Base-by-base conservation (phyloP, 2,888 invertebrate species). In the Bombyx huttoni region DNA sequence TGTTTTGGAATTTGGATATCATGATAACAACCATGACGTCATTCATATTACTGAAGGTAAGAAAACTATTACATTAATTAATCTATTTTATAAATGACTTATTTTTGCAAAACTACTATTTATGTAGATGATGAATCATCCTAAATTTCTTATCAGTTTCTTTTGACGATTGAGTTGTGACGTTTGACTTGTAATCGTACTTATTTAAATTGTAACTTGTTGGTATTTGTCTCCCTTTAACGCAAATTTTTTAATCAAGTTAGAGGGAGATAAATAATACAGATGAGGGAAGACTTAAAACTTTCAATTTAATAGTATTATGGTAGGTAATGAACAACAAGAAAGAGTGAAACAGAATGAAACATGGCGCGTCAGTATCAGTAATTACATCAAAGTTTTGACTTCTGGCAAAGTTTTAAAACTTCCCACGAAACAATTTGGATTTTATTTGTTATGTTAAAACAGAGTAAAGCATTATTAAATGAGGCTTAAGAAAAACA, bases 11-110 rank as follows among this genome's bases (percentile, higher is more conserved):
- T 76, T 83, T 81, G 78, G 78, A 85, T 83, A 88, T 76, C 78
- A 88, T 89, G 88, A 87, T 85, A 84, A 88, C 89, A 84, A 88
- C 80, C 78, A 89, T 89, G 89, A 87, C 89, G 87, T 89, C 89
- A 84, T 89, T 88, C 74, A 89, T 89, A 73, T 73, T 89, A 55
- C 78, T 89, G 57, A 88, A 89, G 87, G 89, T 89, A 78, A 81
- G 82, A 62, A 65, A 53, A 48, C 57, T 51, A 35, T 48, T 54
- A 57, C 52, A 49, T 53, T 49, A 53, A 52, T 54, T 52, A 50
- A 47, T 49, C 35, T 49, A 46, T 50, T 10, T 40, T 8, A 48
- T n/a, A 34, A 40, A 45, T 50, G 33, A 33, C 45, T 46, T 47
- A 47, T 47, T 52, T 48, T n/a, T n/a, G 35, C 13, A 50, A 49